Evolutionary conservation across 2,797 vertebrate genomes (phyloP).

Genomic region (Urophycis tenuis): DNA sequence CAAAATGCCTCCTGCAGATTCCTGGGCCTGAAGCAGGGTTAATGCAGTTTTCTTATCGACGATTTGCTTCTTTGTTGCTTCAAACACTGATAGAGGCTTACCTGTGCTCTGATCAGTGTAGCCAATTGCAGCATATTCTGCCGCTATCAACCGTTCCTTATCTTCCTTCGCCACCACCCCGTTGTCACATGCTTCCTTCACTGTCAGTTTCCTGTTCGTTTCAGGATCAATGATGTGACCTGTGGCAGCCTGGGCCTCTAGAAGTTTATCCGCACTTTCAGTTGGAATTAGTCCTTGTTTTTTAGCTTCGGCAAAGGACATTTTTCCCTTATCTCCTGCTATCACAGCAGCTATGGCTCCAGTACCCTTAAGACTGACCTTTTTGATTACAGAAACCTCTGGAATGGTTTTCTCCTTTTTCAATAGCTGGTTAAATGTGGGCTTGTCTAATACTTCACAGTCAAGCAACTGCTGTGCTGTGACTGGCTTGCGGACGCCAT

Average conservation of each 20-base stretch:
- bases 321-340: constrained; percentile 63
- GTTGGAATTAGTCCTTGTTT: constrained; percentile 74
- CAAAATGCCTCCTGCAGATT: constrained; percentile 77
- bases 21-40: constrained; percentile 84
- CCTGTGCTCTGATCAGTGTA: constrained; percentile 36
- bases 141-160: constrained; percentile 59
- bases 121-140: constrained; percentile 61
- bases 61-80: constrained; percentile 87
- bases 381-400: constrained; percentile 80
- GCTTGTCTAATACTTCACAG: constrained; percentile 63
- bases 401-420: constrained; percentile 75
- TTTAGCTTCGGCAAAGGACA: constrained; percentile 82
- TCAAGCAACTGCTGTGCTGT: constrained; percentile 84
- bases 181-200: constrained; percentile 55
- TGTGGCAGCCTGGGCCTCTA: constrained; percentile 87
- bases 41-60: constrained; percentile 86
- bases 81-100: constrained; percentile 81
- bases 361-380: constrained; percentile 70
- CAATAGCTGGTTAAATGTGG: constrained; percentile 69
- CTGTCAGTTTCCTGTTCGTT: constrained; percentile 71
- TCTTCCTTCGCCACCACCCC: constrained; percentile 58
- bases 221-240: constrained; percentile 85
- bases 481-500: constrained; percentile 82
- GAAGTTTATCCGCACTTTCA: constrained; percentile 65
- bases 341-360: constrained; percentile 41